phyloP scores from a whole-genome alignment of 2,797 vertebrate species.

The Meriones psammophilus region DNA sequence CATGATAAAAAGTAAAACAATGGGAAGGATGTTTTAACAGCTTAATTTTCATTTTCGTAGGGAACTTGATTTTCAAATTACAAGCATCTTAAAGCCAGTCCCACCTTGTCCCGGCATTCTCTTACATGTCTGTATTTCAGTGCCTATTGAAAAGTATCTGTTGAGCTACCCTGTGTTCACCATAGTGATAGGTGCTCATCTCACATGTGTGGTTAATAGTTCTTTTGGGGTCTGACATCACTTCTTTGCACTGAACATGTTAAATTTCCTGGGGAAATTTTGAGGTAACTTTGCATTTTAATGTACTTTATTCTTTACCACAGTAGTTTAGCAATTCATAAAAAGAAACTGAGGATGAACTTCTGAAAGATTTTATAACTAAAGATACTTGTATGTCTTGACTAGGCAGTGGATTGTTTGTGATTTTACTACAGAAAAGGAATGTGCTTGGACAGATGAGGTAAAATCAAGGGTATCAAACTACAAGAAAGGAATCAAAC shows the following conservation, averaged over 20 bases:
- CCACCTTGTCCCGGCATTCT: not conserved
- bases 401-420: not conserved
- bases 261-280: no score
- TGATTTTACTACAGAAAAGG: conserved; percentile 32
- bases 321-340: not conserved
- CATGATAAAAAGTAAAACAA: not conserved
- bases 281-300: not conserved
- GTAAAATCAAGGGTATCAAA: not conserved
- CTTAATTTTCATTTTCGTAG: conserved; percentile 48
- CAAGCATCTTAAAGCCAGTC: not conserved
- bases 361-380: conserved; percentile 40
- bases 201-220: not conserved
- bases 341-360: not conserved
- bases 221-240: no score
- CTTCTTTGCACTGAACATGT: no score
- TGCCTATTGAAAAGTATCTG: not conserved
- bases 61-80: conserved; percentile 16
- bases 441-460: conserved; percentile 18
- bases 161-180: not conserved
- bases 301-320: conserved; percentile 32
- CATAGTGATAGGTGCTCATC: not conserved
- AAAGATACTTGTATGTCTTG: not conserved
- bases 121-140: conserved; percentile 4
- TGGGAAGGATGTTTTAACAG: not conserved
- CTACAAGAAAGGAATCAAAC: not conserved